phyloP scores from a whole-genome alignment of 2,888 invertebrate species.

The Lamellibrachia columna region DNA sequence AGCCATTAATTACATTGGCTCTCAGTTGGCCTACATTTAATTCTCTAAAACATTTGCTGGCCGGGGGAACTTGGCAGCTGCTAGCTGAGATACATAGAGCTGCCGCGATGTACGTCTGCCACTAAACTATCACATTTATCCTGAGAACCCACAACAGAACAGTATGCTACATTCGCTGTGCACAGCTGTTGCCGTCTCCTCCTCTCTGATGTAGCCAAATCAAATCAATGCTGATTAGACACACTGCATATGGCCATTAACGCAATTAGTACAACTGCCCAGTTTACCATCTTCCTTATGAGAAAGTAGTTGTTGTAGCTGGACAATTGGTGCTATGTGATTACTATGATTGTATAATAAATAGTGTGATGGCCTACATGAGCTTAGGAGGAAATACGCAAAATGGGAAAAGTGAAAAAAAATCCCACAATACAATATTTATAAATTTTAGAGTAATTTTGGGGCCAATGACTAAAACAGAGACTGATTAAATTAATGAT shows the following conservation, averaged over 20 bases:
- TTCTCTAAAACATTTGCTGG: neutral
- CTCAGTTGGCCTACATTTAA: neutral
- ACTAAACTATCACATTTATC: conserved; percentile 3
- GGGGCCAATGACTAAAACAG: no score
- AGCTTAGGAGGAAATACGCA: neutral
- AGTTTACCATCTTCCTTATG: neutral
- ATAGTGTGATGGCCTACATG: neutral
- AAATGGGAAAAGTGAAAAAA: neutral
- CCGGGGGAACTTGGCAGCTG: neutral
- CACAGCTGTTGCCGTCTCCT: neutral
- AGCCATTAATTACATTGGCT: neutral
- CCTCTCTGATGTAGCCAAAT: neutral
- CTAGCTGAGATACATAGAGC: neutral
- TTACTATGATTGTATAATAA: neutral
- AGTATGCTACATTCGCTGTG: neutral
- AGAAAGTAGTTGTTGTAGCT: neutral
- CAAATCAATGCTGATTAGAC: neutral
- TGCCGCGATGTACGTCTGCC: neutral
- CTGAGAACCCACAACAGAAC: neutral
- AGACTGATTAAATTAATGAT: no score
- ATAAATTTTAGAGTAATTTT: neutral
- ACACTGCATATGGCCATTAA: neutral
- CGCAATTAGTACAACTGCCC: neutral
- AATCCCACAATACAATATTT: neutral
- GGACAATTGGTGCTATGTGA: neutral